Evolutionary conservation across 2,797 vertebrate genomes (phyloP).

Genomic region (Arremon brunneinucha): DNA sequence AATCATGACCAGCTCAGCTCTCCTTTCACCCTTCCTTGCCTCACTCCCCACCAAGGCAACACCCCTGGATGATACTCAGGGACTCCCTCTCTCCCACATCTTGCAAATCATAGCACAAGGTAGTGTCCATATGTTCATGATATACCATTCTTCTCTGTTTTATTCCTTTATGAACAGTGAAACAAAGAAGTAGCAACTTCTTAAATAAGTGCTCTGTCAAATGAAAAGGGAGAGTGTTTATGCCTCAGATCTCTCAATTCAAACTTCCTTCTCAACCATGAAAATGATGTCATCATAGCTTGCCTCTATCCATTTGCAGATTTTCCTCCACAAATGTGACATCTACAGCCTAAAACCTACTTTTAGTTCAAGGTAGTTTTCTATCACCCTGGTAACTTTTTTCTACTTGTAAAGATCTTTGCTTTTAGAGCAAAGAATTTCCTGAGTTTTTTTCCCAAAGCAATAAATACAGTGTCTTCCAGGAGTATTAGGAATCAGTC

Average conservation of each 20-base stretch:
- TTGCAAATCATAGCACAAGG: not conserved
- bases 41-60: not conserved
- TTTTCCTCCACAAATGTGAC: not conserved
- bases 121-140: accelerated
- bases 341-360: not conserved
- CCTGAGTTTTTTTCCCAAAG: not conserved
- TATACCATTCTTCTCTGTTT: not conserved
- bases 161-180: not conserved
- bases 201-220: not conserved
- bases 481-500: not conserved
- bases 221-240: not conserved
- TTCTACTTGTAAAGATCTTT: not conserved
- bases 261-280: not conserved
- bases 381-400: not conserved
- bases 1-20: not conserved
- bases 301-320: not conserved
- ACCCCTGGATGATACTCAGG: no score
- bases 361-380: not conserved
- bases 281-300: accelerated
- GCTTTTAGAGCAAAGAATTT: not conserved
- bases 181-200: not conserved
- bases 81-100: not conserved
- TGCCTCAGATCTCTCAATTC: not conserved
- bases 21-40: not conserved
- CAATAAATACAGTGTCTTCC: not conserved